Conservation (phyloP, 2,797 vertebrate genomes). For the Acipenser oxyrinchus region DNA sequence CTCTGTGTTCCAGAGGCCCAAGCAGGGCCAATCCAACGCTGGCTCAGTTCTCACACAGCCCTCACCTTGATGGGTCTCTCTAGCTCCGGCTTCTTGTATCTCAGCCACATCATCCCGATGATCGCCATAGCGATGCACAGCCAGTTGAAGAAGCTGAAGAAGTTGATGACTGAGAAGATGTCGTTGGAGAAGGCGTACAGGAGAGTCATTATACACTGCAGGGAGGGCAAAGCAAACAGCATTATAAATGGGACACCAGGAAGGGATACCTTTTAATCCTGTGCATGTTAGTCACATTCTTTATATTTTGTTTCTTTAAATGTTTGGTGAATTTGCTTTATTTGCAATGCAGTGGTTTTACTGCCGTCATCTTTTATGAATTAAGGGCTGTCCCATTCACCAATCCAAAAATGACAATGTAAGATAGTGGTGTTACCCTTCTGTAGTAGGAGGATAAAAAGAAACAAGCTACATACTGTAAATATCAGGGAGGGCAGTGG, state of each 20-base stretch:
- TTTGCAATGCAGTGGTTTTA: too few species aligned
- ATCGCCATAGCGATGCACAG: slow-evolving; percentile 94
- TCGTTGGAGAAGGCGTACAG: slow-evolving; percentile 90
- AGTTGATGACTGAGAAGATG: slow-evolving; percentile 97
- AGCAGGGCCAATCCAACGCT: too few species aligned
- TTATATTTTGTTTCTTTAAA: too few species aligned
- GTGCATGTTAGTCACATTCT: too few species aligned
- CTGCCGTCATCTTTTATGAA: too few species aligned
- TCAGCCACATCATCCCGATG: slow-evolving; percentile 91
- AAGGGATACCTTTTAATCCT: too few species aligned
- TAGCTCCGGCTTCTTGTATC: slow-evolving; percentile 83
- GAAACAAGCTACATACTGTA: slow-evolving; percentile 61
- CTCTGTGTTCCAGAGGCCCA: too few species aligned
- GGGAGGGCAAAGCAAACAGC: neutral
- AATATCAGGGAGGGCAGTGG: slow-evolving; percentile 88
- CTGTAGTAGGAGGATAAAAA: too few species aligned
- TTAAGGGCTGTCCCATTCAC: too few species aligned
- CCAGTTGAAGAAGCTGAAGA: slow-evolving; percentile 99
- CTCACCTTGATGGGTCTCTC: slow-evolving; percentile 91
- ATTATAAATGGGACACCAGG: neutral
- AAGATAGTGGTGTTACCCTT: too few species aligned
- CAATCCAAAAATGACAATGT: neutral
- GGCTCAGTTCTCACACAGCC: too few species aligned
- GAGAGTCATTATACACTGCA: slow-evolving; percentile 87
- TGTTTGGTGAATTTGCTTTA: too few species aligned